Evolutionary conservation across 2,113 vertebrate species (phyloP).

Genomic region (Cettia cetti): DNA sequence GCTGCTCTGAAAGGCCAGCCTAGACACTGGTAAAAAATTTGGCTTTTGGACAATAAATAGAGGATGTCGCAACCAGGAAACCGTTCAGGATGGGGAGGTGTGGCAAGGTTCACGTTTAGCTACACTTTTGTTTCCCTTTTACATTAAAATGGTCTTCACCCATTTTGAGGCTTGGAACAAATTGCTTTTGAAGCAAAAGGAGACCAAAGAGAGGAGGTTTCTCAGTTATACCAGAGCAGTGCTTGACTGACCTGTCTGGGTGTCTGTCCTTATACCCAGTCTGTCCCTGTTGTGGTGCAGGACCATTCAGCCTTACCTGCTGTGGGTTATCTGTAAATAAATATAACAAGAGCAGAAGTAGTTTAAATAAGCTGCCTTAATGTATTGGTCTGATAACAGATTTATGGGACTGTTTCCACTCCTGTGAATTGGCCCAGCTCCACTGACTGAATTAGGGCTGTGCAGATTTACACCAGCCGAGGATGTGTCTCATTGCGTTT

Average conservation of each 20-base stretch:
- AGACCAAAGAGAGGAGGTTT: not conserved
- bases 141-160: not conserved
- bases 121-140: not conserved
- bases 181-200: not conserved
- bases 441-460: not conserved
- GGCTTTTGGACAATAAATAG: not conserved
- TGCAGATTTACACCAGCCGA: conserved; percentile 25
- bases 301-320: not conserved
- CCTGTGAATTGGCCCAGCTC: not conserved
- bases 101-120: not conserved
- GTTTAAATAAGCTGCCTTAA: conserved; percentile 17
- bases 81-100: not conserved
- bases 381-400: conserved; percentile 25
- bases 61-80: not conserved
- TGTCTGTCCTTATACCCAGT: not conserved
- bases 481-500: conserved; percentile 26
- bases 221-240: not conserved
- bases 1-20: not conserved
- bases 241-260: not conserved
- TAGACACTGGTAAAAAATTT: not conserved
- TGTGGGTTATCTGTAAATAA: not conserved
- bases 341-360: not conserved
- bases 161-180: not conserved
- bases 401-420: conserved; percentile 26
- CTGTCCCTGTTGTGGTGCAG: not conserved